Evolutionary conservation across 2,113 vertebrate species (phyloP), one percentile per base, ranked within the genome.

Genomic region (Chamaea fasciata): DNA sequence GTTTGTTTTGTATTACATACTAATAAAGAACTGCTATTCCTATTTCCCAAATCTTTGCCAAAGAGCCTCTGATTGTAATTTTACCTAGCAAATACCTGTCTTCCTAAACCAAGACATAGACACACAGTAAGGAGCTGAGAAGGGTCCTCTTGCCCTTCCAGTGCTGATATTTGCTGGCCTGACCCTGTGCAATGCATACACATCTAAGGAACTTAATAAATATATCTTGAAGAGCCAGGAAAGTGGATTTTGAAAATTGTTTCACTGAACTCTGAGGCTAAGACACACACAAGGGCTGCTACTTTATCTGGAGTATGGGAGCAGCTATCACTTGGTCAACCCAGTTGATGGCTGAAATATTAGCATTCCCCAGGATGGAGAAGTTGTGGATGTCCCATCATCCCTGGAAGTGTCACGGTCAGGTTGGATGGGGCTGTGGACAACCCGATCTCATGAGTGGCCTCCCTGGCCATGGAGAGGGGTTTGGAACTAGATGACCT

Each of bases 201-300:
- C 9, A 52, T 23, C 21, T 55, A 35, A 76, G 15, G 5, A 37
- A 57, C 6, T 39, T 20, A 22, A 11, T 62, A 49, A n/a, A 68
- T n/a, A 35, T 24, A 57, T 13, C 15, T 28, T 19, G 33, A 41
- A 41, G 41, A 79, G n/a, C 46, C 21, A 80, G 63, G 53, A 70
- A 73, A 74, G 33, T 15, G 26, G 27, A 23, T 28, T 89, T 87
- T 77, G 42, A 70, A 79, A 56, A 30, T 31, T 33, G 8, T 69
- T 64, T 62, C 6, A 2, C 11, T 42, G 55, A 15, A 65, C 20
- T 69, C 53, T 68, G 49, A 44, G 41, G n/a, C 31, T 46, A 84
- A 49, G 26, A 27, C 1, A 4, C 18, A 12, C 2, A 2, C 27
- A 56, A 49, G 10, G 46, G 19, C 15, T 1, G 1, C 31, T 42